Evolutionary conservation across 2,888 invertebrate species (phyloP).

Genomic region (Baccha elongata): DNA sequence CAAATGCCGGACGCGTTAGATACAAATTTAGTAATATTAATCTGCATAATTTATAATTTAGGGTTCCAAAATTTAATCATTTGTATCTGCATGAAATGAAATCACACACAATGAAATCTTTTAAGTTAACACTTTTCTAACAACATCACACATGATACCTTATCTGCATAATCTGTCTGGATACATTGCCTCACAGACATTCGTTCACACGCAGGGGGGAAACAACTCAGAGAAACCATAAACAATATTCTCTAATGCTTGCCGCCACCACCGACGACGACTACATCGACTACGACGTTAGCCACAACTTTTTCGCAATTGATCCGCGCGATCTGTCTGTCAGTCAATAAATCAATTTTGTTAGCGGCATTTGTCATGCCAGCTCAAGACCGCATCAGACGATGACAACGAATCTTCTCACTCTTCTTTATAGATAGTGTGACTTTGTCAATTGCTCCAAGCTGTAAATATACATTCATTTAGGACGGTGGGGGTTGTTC

Average conservation of each 20-base stretch:
- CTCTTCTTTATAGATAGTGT: slow-evolving; percentile 40
- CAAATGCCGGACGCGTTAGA: slow-evolving; percentile 10
- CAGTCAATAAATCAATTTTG: slow-evolving; percentile 60
- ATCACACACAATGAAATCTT: no score
- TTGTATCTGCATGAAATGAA: slow-evolving; percentile 30
- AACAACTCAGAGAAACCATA: slow-evolving; percentile 24
- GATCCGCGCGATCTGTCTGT: slow-evolving; percentile 53
- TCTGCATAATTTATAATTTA: slow-evolving; percentile 45
- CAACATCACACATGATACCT: slow-evolving; percentile 48
- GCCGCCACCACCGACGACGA: slow-evolving; percentile 19
- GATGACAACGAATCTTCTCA: slow-evolving; percentile 19
- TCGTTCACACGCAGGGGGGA: slow-evolving; percentile 16
- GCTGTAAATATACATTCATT: slow-evolving; percentile 7
- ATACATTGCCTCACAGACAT: slow-evolving; percentile 29
- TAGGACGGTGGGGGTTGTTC: slow-evolving; percentile 2
- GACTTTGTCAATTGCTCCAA: slow-evolving; percentile 59
- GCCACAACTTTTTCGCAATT: slow-evolving; percentile 62
- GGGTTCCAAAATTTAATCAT: slow-evolving; percentile 7
- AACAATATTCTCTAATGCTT: slow-evolving; percentile 49
- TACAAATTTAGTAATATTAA: background rate
- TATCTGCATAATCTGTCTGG: slow-evolving; percentile 58
- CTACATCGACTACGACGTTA: background rate
- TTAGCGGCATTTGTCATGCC: slow-evolving; percentile 24
- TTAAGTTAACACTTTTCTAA: slow-evolving; percentile 16
- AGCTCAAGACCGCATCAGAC: slow-evolving; percentile 49